Base-by-base conservation (phyloP, 2,888 invertebrate genomes). In the Linyphia triangularis region DNA sequence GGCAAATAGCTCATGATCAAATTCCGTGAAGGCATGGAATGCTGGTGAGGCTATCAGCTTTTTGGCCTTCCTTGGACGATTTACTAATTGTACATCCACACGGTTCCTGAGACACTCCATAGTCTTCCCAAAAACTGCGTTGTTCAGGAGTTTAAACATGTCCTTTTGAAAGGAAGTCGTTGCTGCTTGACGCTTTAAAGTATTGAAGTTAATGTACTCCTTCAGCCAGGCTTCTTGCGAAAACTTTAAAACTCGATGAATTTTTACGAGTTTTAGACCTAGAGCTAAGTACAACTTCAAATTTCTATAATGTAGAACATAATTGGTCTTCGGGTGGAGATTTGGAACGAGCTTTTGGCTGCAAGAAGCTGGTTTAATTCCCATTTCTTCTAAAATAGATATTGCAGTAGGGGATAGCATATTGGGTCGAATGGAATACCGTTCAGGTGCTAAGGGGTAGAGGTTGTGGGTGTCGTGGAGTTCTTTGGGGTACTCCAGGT, bases 61-160 rank as follows among this genome's bases (percentile, higher is more conserved):
- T 40, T 40, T 16, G 1, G 40, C 40, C 40, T 40, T 40, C 40
- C 16, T 40, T 40, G 3, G 10, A 40, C 16, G 9, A 3, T 9
- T 40, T 40, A 40, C 40, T 16, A 40, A 16, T 16, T 40, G 40
- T 40, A 40, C 40, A 40, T 40, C 40, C 10, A 40, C 40, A 1
- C 40, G 1, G 16, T 22, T 6, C 9, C 65, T 83, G 28, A 92
- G 85, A 90, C 92, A 92, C 83, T 92, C 91, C 91, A 92, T 92
- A 16, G 91, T 91, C 88, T 92, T 92, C 5, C 92, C 92, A 90
- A 92, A 93, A 9, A 92, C 91, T 10, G 90, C 59, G 85, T 92
- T 92, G 83, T 92, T 92, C 90, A 92, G 90, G 2, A 92, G 78
- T 86, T 92, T 92, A 72, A 92, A 93, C 72, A 93, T 92, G 86